Percentiles rank a stretch among this genome's conserved stretches.
Conservation (phyloP, 1,140 invertebrate genomes). For the Neodiprion fabricii region DNA sequence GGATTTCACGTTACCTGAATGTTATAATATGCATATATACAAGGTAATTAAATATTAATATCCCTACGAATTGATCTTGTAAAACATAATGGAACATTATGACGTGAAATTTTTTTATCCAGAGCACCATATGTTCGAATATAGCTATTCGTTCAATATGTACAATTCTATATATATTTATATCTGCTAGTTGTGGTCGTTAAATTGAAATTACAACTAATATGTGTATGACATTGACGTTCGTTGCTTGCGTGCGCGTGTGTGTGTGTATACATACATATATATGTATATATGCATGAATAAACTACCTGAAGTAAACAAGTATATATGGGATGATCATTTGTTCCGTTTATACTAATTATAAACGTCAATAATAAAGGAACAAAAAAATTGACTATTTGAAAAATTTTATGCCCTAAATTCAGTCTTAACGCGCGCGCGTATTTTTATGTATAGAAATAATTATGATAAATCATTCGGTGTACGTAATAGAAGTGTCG, state of each 20-base stretch:
- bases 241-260: background rate
- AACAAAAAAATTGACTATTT: constrained; percentile 61
- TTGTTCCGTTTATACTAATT: constrained; percentile 11
- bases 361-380: constrained; percentile 49
- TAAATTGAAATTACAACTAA: background rate
- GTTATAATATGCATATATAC: constrained; percentile 35
- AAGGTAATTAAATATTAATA: constrained; percentile 30
- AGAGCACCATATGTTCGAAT: constrained; percentile 45
- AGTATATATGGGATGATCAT: too few relatives aligned
- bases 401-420: constrained; percentile 57
- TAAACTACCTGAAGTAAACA: too few relatives aligned
- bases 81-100: constrained; percentile 42
- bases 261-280: too few relatives aligned
- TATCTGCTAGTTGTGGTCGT: background rate
- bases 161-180: constrained; percentile 33
- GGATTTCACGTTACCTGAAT: constrained; percentile 33
- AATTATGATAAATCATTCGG: too few relatives aligned
- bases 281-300: too few relatives aligned
- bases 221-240: constrained; percentile 1
- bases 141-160: constrained; percentile 33
- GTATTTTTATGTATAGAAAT: background rate
- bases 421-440: constrained; percentile 17
- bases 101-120: constrained; percentile 45
- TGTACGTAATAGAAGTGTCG: too few relatives aligned
- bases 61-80: constrained; percentile 29